Evolutionary conservation across 2,113 vertebrate genomes (phyloP).

Genomic region (Heterotilapia buettikoferi): DNA sequence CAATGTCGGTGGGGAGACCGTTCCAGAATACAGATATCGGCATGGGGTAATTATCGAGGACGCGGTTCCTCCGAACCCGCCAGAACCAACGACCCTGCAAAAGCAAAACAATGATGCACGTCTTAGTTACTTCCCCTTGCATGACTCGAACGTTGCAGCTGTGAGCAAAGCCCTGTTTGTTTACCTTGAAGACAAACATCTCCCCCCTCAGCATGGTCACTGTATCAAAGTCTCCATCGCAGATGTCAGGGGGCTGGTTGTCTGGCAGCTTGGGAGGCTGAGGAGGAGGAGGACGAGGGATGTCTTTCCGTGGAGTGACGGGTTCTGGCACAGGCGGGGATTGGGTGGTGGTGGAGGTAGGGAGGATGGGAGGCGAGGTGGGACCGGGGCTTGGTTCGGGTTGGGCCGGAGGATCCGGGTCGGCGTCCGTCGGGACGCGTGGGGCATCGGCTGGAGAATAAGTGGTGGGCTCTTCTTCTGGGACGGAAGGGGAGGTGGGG

Average conservation of each 20-base stretch:
- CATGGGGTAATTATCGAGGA: conserved; percentile 96
- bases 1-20: conserved; percentile 85
- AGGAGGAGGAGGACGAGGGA: conserved; percentile 46
- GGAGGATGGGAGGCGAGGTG: conserved; percentile 5
- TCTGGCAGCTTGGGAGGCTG: conserved; percentile 72
- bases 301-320: conserved; percentile 34
- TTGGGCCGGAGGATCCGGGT: conserved; percentile 56
- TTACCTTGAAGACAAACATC: conserved; percentile 79
- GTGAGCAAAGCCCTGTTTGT: not conserved
- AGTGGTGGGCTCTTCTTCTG: conserved; percentile 31
- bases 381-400: conserved; percentile 65
- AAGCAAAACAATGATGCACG: not conserved
- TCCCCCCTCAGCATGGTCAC: conserved; percentile 73
- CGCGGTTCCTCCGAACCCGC: conserved; percentile 88
- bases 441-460: not conserved
- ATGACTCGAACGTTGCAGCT: not conserved
- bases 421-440: conserved; percentile 54
- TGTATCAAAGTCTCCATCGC: conserved; percentile 70
- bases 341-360: conserved; percentile 49
- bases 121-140: not conserved
- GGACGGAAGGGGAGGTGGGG: not conserved
- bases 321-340: conserved; percentile 9
- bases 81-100: conserved; percentile 91
- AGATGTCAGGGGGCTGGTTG: conserved; percentile 67
- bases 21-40: conserved; percentile 92